phyloP scores from a whole-genome alignment of 2,113 vertebrate genomes.

The Crypturellus undulatus region DNA sequence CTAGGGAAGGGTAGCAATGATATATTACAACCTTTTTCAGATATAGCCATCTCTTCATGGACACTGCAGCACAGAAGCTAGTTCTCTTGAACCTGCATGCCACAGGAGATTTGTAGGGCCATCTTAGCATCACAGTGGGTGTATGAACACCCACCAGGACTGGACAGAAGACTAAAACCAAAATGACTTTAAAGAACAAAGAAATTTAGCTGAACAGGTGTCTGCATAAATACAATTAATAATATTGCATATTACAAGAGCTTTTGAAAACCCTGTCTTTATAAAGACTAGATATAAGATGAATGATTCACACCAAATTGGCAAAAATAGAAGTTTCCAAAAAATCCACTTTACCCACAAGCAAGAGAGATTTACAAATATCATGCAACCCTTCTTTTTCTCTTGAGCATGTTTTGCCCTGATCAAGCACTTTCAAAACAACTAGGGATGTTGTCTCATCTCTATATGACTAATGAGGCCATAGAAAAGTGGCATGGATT shows the following conservation, averaged over 20 bases:
- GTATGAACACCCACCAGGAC: no score
- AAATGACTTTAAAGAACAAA: no score
- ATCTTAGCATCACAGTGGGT: no score
- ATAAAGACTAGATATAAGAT: neutral
- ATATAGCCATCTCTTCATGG: neutral
- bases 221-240: rapidly evolving
- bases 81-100: neutral
- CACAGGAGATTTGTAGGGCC: neutral
- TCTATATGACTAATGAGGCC: neutral
- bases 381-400: neutral
- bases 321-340: neutral
- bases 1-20: neutral
- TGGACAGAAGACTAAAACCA: no score
- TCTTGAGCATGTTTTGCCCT: neutral
- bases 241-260: neutral
- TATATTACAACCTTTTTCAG: neutral
- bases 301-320: neutral
- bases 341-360: neutral
- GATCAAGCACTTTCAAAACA: neutral
- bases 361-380: neutral
- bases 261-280: neutral
- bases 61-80: neutral
- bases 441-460: neutral
- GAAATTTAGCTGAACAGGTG: neutral
- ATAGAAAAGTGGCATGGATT: neutral